These are phyloP conservation scores for Scaptomyza parva DNA, from an alignment of 2,888 invertebrate genomes.

Conservation along the genomic window DNA sequence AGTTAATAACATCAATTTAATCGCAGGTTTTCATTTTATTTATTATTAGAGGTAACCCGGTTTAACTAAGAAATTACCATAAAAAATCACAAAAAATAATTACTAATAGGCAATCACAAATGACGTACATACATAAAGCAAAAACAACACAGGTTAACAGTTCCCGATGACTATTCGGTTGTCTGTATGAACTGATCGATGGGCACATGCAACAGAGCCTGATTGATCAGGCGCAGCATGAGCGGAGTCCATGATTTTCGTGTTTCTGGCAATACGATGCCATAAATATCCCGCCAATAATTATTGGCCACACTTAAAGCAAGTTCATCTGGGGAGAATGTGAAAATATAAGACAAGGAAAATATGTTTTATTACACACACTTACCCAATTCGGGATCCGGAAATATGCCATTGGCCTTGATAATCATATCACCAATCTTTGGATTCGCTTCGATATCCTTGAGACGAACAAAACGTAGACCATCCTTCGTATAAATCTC, in stretches of 20 bases:
- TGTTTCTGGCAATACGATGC: conserved; percentile 85
- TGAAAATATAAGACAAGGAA: neutral
- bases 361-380: conserved; percentile 33
- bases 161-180: conserved; percentile 16
- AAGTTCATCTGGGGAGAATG: conserved; percentile 74
- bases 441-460: conserved; percentile 87
- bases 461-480: conserved; percentile 86
- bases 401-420: conserved; percentile 87
- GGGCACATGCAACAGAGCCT: conserved; percentile 79
- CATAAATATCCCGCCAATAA: conserved; percentile 87
- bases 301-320: conserved; percentile 86
- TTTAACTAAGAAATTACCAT: conserved; percentile 27
- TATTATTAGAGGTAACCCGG: conserved; percentile 19
- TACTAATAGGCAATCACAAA: conserved; percentile 38
- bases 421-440: conserved; percentile 88
- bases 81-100: conserved; percentile 22
- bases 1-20: conserved; percentile 25
- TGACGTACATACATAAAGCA: conserved; percentile 5
- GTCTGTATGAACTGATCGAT: conserved; percentile 74
- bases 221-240: conserved; percentile 75
- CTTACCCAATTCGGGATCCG: conserved; percentile 89
- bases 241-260: conserved; percentile 82
- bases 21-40: conserved; percentile 20
- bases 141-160: neutral
- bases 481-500: conserved; percentile 86